These are phyloP conservation scores for Drosophila tristis DNA, from an alignment of 1,140 invertebrate genomes.

Conservation along the genomic window DNA sequence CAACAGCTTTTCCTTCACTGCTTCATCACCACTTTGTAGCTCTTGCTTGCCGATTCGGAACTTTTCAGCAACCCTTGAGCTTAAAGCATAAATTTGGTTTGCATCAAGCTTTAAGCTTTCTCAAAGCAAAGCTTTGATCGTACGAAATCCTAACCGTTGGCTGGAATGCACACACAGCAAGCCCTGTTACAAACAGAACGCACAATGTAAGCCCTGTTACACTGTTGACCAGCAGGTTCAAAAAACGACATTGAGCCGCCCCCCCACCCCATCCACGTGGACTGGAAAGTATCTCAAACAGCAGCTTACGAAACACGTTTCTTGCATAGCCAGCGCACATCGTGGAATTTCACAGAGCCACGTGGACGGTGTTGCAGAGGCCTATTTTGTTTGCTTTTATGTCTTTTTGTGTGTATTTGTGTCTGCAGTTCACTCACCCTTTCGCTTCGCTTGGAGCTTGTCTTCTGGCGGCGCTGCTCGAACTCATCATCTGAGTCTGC, in stretches of 20 bases:
- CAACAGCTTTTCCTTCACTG: neutral
- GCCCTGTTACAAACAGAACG: constrained; percentile 1
- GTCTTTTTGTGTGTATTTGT: neutral
- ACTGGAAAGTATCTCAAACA: constrained; percentile 6
- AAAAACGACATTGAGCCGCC: constrained; percentile 41
- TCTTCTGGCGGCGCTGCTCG: constrained; percentile 79
- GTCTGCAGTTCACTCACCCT: constrained; percentile 83
- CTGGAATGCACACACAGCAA: neutral
- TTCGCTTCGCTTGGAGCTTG: constrained; percentile 84
- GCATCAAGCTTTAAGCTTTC: too few species aligned
- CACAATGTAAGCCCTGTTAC: constrained; percentile 12
- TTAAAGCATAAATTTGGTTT: too few species aligned
- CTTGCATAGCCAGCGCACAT: neutral
- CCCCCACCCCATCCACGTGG: neutral
- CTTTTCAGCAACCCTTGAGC: neutral
- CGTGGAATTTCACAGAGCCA: constrained; percentile 42
- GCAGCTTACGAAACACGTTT: constrained; percentile 45
- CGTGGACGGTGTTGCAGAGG: constrained; percentile 28
- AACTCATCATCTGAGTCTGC: constrained; percentile 87
- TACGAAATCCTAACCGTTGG: neutral
- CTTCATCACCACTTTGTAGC: neutral
- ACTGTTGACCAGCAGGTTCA: constrained; percentile 35
- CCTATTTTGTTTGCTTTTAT: constrained; percentile 1
- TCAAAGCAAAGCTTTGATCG: constrained; percentile 11
- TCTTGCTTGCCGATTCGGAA: too few species aligned